Percentiles rank a stretch among this genome's conserved stretches.
These are phyloP conservation scores for Myoxocephalus aenaeus DNA, from an alignment of 2,797 vertebrate species.

Conservation along the genomic window DNA sequence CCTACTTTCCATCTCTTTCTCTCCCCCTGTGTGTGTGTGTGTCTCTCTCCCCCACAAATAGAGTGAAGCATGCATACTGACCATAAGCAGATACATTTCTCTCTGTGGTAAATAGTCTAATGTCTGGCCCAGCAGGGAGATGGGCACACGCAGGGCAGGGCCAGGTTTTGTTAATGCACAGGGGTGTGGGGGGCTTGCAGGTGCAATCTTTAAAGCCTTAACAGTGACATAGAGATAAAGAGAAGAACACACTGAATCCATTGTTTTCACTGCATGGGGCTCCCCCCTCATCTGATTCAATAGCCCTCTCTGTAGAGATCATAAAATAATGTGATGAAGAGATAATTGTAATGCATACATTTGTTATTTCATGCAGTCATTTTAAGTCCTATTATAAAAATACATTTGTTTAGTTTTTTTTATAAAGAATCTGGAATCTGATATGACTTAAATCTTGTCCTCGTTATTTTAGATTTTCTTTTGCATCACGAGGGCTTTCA, in stretches of 20 bases:
- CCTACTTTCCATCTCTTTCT: constrained; percentile 16
- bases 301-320: constrained; percentile 1
- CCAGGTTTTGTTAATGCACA: constrained; percentile 68
- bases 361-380: neutral
- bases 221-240: constrained; percentile 78
- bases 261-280: constrained; percentile 37
- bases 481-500: neutral
- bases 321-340: constrained; percentile 12
- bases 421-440: neutral
- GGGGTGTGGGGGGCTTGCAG: constrained; percentile 66
- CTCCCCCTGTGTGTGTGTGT: neutral
- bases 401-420: neutral
- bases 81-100: constrained; percentile 42
- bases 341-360: constrained; percentile 7
- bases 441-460: constrained; percentile 3
- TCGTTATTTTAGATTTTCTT: constrained; percentile 14
- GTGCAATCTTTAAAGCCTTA: constrained; percentile 75
- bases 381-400: neutral
- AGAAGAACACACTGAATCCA: constrained; percentile 39
- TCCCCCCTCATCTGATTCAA: constrained; percentile 11
- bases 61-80: constrained; percentile 24
- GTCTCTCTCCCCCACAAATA: constrained; percentile 27
- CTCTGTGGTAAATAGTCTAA: constrained; percentile 67
- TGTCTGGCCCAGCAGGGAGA: constrained; percentile 60
- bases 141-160: constrained; percentile 58